phyloP scores from a whole-genome alignment of 2,888 invertebrate species.

The Idaea aversata region DNA sequence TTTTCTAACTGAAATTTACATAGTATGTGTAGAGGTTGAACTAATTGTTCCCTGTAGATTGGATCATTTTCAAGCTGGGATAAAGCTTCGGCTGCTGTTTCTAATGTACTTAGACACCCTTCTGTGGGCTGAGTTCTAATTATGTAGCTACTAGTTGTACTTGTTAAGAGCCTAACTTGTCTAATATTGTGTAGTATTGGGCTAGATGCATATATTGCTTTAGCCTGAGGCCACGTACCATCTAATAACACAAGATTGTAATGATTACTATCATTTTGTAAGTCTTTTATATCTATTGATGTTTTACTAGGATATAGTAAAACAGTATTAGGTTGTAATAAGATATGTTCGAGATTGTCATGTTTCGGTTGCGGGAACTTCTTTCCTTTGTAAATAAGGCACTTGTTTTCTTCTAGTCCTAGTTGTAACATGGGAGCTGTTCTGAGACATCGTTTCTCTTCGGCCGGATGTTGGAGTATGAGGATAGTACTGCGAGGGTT shows the following conservation, averaged over 20 bases:
- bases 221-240: constrained; percentile 98
- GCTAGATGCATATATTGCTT: constrained; percentile 93
- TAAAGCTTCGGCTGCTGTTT: constrained; percentile 90
- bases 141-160: constrained; percentile 90
- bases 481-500: constrained; percentile 86
- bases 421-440: constrained; percentile 94
- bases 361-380: constrained; percentile 87
- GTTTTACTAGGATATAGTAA: constrained; percentile 90
- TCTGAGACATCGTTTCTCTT: constrained; percentile 92
- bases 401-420: constrained; percentile 86
- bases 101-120: constrained; percentile 93
- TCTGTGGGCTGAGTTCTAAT: constrained; percentile 97
- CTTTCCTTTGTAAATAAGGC: constrained; percentile 90
- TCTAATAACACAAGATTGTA: constrained; percentile 93
- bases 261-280: constrained; percentile 65
- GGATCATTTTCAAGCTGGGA: constrained; percentile 86
- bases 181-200: constrained; percentile 85
- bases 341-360: constrained; percentile 83
- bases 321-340: constrained; percentile 84
- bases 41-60: constrained; percentile 83
- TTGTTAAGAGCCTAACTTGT: constrained; percentile 90
- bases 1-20: constrained; percentile 93
- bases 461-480: constrained; percentile 95
- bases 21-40: constrained; percentile 89
- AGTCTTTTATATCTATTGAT: constrained; percentile 84